phyloP scores from a whole-genome alignment of 92 coral and sea anemone genomes.

The Zoanthus solanderi region DNA sequence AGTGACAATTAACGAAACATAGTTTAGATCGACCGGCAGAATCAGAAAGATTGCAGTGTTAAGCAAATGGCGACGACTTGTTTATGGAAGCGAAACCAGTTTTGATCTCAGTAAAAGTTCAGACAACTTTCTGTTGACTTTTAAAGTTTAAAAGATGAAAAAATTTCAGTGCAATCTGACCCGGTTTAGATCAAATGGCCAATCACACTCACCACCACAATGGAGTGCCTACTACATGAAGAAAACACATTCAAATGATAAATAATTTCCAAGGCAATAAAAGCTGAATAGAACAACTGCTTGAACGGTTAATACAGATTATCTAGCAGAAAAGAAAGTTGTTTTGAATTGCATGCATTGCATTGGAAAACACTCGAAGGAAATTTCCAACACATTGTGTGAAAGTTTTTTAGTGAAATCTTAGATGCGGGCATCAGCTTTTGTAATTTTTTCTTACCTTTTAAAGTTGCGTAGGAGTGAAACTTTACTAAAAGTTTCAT shows the following conservation, averaged over 20 bases:
- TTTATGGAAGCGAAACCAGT: neutral
- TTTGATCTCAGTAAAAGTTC: neutral
- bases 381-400: neutral
- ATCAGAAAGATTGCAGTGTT: neutral
- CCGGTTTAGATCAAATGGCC: neutral
- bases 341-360: conserved; percentile 18
- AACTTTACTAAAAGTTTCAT: conserved; percentile 5
- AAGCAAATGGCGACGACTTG: neutral
- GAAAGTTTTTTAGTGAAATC: neutral
- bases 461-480: neutral
- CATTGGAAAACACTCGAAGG: neutral
- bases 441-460: conserved; percentile 4
- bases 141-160: neutral
- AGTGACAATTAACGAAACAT: neutral
- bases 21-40: neutral
- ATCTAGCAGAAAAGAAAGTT: conserved; percentile 11
- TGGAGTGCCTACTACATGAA: neutral
- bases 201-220: neutral
- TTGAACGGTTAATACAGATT: conserved; percentile 18
- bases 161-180: neutral
- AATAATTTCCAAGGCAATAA: conserved; percentile 3
- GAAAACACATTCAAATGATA: neutral
- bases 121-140: neutral
- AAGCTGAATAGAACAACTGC: conserved; percentile 31
- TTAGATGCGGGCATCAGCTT: neutral